Evolutionary conservation across 2,888 invertebrate genomes (phyloP), one percentile per base, ranked within the genome.

Genomic region (Blastobasis adustella): DNA sequence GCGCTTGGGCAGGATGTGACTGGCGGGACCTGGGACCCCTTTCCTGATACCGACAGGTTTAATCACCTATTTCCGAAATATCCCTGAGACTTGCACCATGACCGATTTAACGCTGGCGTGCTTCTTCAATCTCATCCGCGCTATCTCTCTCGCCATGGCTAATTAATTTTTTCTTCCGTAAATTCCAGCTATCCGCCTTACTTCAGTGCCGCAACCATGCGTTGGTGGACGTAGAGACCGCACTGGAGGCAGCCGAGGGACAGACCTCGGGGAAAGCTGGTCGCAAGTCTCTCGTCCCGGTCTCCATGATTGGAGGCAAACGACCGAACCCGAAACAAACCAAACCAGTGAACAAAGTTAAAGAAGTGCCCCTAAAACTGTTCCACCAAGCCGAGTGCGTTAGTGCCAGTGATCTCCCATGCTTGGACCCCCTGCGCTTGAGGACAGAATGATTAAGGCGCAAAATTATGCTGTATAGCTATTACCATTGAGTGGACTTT

Each of bases 161-260:
- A 23, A 23, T 23, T 23, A 23, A 23, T 23, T 23, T 23, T 23
- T 23, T 23, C 23, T 23, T 23, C 23, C 23, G 3, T 45, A 5
- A 49, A 52, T 62, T 60, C 10, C 71, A 89, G 88, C 57, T 88
- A 57, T 77, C 87, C 47, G 77, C 86, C 0, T 63, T 88, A 0
- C 77, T 88, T 0, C 82, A 81, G 52, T 83, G 86, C 58, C 79
- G 83, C 0, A 85, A 88, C 66, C 85, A 88, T 65, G 82, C 82
- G 0, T 62, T 87, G 0, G 65, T 86, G 40, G 90, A 90, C 67
- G 89, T 90, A 0, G 90, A 90, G 58, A 88, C 89, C 0, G 90
- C 90, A 0, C 61, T 88, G 5, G 90, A 90, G 58, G 90, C 90
- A 0, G 89, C 88, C 0, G 89, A 90, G 52, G 77, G 79, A 1